phyloP scores from a whole-genome alignment of 2,888 invertebrate genomes.

The Alsophila aescularia region DNA sequence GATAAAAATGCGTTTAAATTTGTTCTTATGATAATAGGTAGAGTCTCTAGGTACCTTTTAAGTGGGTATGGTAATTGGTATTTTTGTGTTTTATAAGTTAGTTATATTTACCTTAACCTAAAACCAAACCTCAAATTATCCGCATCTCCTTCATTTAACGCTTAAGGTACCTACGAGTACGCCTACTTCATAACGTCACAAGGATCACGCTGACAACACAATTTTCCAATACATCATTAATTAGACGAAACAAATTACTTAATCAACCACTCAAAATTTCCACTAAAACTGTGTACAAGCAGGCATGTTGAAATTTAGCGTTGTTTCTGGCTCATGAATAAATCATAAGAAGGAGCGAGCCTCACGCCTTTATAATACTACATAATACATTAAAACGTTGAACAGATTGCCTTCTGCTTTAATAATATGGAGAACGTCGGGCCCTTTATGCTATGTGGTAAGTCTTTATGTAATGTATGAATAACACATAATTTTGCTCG shows the following conservation, averaged over 20 bases:
- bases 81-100: too few species aligned
- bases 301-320: slow-evolving; percentile 80
- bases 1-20: too few species aligned
- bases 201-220: slow-evolving; percentile 19
- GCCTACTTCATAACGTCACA: background rate
- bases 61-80: too few species aligned
- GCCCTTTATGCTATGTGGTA: slow-evolving; percentile 16
- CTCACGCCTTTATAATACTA: slow-evolving; percentile 82
- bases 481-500: slow-evolving; percentile 11
- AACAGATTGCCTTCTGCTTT: slow-evolving; percentile 82
- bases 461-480: slow-evolving; percentile 20
- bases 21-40: too few species aligned
- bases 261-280: slow-evolving; percentile 70
- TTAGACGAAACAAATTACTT: slow-evolving; percentile 65
- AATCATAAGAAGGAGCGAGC: slow-evolving; percentile 81
- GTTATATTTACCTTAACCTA: too few species aligned
- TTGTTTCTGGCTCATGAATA: slow-evolving; percentile 79
- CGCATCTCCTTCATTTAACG: too few species aligned
- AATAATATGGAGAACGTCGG: slow-evolving; percentile 61
- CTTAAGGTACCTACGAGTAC: background rate
- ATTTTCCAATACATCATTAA: slow-evolving; percentile 45
- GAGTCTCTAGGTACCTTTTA: too few species aligned
- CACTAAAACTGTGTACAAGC: slow-evolving; percentile 55
- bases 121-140: too few species aligned
- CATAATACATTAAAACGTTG: slow-evolving; percentile 83